Base-by-base conservation (phyloP, 2,113 vertebrate genomes). In the Oryzias javanicus region DNA sequence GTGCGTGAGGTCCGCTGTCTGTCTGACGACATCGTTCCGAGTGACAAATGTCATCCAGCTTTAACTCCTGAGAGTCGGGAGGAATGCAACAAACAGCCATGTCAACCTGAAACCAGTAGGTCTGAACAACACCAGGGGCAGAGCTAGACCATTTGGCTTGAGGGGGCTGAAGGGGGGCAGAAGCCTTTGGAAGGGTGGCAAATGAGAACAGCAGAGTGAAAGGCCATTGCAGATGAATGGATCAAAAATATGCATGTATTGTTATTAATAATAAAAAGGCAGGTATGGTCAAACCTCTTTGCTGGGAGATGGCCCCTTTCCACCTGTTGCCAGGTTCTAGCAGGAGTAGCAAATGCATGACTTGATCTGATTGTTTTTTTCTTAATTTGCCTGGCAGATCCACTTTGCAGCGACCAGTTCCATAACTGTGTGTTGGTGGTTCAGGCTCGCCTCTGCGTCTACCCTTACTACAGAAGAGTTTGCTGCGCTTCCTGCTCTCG, bases 391-490 rank as follows among this genome's bases (percentile, higher is more conserved):
- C 63, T 55, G 46, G 15, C 64, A 92, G 94, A 92, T 64, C 86
- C 85, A 7, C 89, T 81, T 3, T 94, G 93, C 87, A 78, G 71
- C 47, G 92, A 95, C 81, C 82, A 82, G 74, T 87, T 93, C 53
- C 87, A 89, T 71, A 93, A 90, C 45, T 93, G 93, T 48, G 73
- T 86, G 45, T 84, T 93, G 85, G 92, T 94, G 79, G 91, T 94
- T 1, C 93, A 94, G 77, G 92, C 93, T 7, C 83, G 90, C 41
- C 90, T 95, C 68, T 94, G 94, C 51, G 72, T 94, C 64, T 95
- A 96, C 54, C 74, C 90, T 1, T 95, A 95, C 88, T 96, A 95
- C 83, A 90, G 85, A 24, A 82, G 86, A 3, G 85, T 92, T 17
- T 94, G 94, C 64, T 95, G 94, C 1, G 70, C 88, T 1, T 87